Percentiles rank a stretch among this genome's conserved stretches.
Conservation (phyloP, 2,113 vertebrate species). For the Platysteira castanea region DNA sequence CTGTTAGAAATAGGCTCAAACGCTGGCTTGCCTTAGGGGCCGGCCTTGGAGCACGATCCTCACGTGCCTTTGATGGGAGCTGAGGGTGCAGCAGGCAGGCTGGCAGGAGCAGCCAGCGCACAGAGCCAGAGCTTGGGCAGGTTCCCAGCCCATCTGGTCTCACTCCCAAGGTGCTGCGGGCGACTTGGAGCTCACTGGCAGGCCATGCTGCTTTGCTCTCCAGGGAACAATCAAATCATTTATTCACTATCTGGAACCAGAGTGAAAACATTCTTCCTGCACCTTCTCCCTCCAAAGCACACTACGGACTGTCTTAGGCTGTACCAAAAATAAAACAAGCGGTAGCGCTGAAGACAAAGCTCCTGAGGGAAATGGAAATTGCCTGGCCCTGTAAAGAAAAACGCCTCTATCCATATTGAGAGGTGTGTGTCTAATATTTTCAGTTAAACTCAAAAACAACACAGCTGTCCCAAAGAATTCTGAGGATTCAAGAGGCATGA, state of each 20-base stretch:
- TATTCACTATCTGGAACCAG: not conserved
- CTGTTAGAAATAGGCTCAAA: not conserved
- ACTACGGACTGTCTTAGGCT: not conserved
- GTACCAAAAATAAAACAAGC: not conserved
- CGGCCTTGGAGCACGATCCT: accelerated
- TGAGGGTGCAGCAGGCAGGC: not conserved
- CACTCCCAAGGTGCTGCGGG: not conserved
- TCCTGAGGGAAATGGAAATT: not conserved
- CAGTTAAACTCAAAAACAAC: not conserved
- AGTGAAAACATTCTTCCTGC: not conserved
- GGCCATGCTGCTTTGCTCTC: not conserved
- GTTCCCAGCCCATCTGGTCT: constrained; percentile 27
- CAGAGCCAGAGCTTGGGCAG: not conserved
- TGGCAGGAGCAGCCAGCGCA: not conserved
- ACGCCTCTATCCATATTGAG: not conserved
- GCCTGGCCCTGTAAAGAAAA: not conserved
- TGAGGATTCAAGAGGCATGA: not conserved
- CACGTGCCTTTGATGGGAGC: not conserved
- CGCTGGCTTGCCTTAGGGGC: accelerated
- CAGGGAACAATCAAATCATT: constrained; percentile 13
- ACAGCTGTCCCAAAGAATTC: not conserved
- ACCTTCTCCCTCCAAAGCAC: not conserved
- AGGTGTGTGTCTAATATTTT: not conserved
- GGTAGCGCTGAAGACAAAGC: not conserved
- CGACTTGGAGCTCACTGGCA: not conserved